Evolutionary conservation across 2,797 vertebrate genomes (phyloP), one percentile per base, ranked within the genome.

Genomic region (Melanotaenia maccullochi): DNA sequence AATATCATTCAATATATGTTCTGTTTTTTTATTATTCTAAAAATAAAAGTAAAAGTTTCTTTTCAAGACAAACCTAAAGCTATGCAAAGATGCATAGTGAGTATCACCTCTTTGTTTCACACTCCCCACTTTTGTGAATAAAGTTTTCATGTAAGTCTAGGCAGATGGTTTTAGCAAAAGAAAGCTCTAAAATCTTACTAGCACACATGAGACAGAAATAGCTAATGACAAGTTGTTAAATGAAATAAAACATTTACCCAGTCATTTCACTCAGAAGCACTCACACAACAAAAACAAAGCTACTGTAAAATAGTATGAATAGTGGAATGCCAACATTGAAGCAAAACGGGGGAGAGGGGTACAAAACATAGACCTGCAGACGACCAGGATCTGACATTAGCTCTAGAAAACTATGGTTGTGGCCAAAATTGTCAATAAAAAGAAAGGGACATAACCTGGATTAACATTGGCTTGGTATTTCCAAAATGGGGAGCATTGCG

Each of bases 1-100:
- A n/a, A n/a, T n/a, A n/a, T n/a, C n/a, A 42, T 65, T n/a, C n/a
- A n/a, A 63, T 63, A 12, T 12, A 65, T 66, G 28, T 47, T 58
- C 32, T 49, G 13, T 33, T 33, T 33, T 33, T 33, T 33, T 36
- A 25, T 25, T 25, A 25, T 25, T 25, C 24, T 25, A 25, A 25
- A 25, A 25, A 25, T 25, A 25, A 25, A 25, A 25, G 24, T 2
- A 25, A 25, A 1, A 25, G 24, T 25, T 25, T 4, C 32, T 33
- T 33, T 33, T 4, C 9, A 9, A 56, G 3, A 55, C 65, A 7
- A 44, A 25, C 28, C 32, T 25, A n/a, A 11, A 16, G 18, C 22
- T 73, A 9, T 59, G 5, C 14, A 4, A 16, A 47, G 35, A 35
- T 38, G 51, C 4, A 25, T 25, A 0, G 28, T 11, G 0, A 52